Base-by-base conservation (phyloP, 2,888 invertebrate genomes). In the Drosophila acutilabella region DNA sequence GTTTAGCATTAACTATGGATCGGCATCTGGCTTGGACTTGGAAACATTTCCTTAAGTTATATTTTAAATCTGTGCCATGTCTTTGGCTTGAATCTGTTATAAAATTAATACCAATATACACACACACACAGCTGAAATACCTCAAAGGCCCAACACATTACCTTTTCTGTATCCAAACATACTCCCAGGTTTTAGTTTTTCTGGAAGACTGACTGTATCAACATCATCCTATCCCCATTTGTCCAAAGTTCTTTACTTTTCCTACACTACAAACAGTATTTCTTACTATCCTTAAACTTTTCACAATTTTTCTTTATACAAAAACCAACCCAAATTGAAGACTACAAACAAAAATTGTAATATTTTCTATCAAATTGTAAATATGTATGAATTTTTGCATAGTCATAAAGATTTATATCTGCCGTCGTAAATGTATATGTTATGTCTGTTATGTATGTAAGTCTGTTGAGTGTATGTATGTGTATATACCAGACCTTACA, bases 301-400 rank as follows among this genome's bases (percentile, higher is more conserved):
- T 20, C 23, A 18, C 38, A 40, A 59, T 26, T 54, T 42, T 23
- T 33, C 14, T 33, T 53, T 59, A 18, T 18, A 36, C 13, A 36
- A 23, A 23, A 38, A 30, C 52, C 50, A 67, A 54, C 30, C 74
- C 52, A 50, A 64, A 67, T 47, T 67, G 30, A 80, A 69, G 82
- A 78, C 72, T 77, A 77, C 66, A 61, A 40, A 64, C 70, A 74
- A 70, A 87, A 87, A 81, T 87, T 84, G 79, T 70, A 79, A 83
- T 87, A 84, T 83, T 83, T 87, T 84, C 84, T 81, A 52, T 67
- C 11, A 44, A 79, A 68, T 66, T 87, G 88, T 88, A 88, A 88
- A 84, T 84, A 84, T 84, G 74, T 74, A 81, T 87, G 83, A 87
- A 84, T 87, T 83, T 87, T 84, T 87, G 76, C 45, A 76, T 73